These are phyloP conservation scores for Cygnus olor DNA, from an alignment of 2,797 vertebrate species.

Conservation along the genomic window DNA sequence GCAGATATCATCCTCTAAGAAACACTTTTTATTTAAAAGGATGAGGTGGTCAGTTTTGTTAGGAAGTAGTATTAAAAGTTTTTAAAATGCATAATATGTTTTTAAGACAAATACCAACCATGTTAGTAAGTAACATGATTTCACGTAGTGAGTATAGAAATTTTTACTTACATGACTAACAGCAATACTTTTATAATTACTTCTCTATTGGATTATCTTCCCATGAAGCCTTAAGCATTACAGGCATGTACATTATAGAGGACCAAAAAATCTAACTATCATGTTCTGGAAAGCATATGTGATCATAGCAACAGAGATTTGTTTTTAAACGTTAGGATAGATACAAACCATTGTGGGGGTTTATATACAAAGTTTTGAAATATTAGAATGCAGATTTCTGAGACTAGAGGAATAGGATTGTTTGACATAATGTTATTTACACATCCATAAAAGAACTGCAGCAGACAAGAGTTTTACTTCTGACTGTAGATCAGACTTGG, in stretches of 20 bases:
- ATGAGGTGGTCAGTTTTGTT: not conserved
- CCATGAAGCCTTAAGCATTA: not conserved
- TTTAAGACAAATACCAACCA: not conserved
- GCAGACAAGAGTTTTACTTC: not conserved
- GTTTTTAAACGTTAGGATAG: not conserved
- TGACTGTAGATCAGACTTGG: not conserved
- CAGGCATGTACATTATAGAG: not conserved
- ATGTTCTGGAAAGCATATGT: not conserved
- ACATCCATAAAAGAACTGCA: not conserved
- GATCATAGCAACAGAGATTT: not conserved
- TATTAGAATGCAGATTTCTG: slow-evolving; percentile 74
- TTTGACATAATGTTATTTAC: slow-evolving; percentile 50
- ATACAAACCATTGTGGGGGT: not conserved
- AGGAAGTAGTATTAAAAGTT: not conserved
- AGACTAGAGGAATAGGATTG: slow-evolving; percentile 79
- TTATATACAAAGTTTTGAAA: slow-evolving; percentile 67
- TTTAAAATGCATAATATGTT: not conserved
- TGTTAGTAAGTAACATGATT: not conserved
- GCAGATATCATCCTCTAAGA: not conserved
- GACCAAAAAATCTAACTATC: not conserved
- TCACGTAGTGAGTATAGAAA: not conserved
- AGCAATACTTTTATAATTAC: not conserved
- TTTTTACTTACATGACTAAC: not conserved
- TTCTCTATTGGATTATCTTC: not conserved
- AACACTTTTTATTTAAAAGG: not conserved